Evolutionary conservation across 2,797 vertebrate species (phyloP).

Genomic region (Simalia tracyae): DNA sequence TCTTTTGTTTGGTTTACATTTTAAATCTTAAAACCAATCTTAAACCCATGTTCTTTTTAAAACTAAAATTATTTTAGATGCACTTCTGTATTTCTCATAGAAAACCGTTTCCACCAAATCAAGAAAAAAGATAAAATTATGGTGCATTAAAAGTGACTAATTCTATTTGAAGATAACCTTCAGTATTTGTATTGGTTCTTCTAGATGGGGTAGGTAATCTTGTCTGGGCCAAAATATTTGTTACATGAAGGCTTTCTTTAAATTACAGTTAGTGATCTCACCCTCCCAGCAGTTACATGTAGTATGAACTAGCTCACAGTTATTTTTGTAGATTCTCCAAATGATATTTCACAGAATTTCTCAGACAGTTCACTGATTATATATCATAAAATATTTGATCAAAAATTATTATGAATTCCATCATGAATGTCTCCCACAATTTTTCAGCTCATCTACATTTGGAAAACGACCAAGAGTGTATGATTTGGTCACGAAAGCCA

Average conservation of each 20-base stretch:
- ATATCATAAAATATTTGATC: neutral
- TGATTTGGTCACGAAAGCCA: neutral
- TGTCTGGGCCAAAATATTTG: neutral
- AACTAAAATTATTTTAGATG: neutral
- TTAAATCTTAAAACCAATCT: neutral
- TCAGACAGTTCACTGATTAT: neutral
- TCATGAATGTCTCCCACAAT: constrained; percentile 23
- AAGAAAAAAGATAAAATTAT: neutral
- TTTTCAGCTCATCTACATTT: constrained; percentile 27
- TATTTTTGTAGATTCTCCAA: neutral
- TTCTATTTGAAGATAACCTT: neutral
- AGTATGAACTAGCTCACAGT: neutral
- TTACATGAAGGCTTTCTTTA: neutral
- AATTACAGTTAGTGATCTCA: neutral
- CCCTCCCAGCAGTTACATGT: neutral
- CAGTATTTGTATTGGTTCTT: neutral
- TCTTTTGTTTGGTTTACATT: neutral
- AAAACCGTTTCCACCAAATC: neutral
- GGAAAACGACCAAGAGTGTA: constrained; percentile 35
- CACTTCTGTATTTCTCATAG: too few species aligned
- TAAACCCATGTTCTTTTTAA: neutral
- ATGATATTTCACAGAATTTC: neutral
- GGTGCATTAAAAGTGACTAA: neutral
- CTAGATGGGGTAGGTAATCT: neutral
- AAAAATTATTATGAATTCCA: neutral